Conservation (phyloP, 2,888 invertebrate genomes). For the Protodeltote pygarga region DNA sequence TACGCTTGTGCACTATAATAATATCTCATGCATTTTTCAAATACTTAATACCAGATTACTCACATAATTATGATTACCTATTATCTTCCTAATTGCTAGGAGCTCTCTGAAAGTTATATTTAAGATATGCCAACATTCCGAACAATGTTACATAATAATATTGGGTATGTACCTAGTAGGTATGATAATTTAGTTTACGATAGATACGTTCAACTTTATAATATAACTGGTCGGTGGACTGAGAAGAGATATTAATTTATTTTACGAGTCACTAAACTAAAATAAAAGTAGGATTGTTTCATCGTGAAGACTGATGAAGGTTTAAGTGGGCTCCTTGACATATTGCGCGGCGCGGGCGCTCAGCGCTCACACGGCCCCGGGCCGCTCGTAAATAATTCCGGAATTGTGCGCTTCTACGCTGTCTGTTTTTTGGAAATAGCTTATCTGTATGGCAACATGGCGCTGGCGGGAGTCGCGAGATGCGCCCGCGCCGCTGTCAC, state of each 20-base stretch:
- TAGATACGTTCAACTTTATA: too few species aligned
- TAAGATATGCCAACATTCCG: too few species aligned
- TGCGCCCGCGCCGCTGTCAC: conserved; percentile 6
- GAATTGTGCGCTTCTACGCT: conserved; percentile 59
- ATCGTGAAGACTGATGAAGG: conserved; percentile 71
- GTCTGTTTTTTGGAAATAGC: conserved; percentile 58
- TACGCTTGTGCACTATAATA: too few species aligned
- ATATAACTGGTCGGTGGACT: not conserved
- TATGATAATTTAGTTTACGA: too few species aligned
- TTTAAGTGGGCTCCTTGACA: conserved; percentile 57
- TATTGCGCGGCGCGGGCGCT: conserved; percentile 42
- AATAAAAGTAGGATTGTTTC: conserved; percentile 50
- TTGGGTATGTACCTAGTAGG: too few species aligned
- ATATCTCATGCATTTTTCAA: too few species aligned
- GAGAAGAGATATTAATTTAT: conserved; percentile 67
- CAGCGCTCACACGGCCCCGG: conserved; percentile 31
- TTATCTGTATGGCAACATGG: conserved; percentile 59
- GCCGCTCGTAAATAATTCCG: conserved; percentile 59
- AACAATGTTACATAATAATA: too few species aligned
- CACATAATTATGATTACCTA: too few species aligned
- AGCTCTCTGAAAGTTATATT: too few species aligned
- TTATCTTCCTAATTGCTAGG: too few species aligned
- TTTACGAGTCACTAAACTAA: conserved; percentile 63
- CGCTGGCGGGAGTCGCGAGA: conserved; percentile 13
- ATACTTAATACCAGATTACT: too few species aligned